Percentiles rank a stretch among this genome's conserved stretches.
Evolutionary conservation across 2,113 vertebrate genomes (phyloP).

Genomic region (Fregata magnificens): DNA sequence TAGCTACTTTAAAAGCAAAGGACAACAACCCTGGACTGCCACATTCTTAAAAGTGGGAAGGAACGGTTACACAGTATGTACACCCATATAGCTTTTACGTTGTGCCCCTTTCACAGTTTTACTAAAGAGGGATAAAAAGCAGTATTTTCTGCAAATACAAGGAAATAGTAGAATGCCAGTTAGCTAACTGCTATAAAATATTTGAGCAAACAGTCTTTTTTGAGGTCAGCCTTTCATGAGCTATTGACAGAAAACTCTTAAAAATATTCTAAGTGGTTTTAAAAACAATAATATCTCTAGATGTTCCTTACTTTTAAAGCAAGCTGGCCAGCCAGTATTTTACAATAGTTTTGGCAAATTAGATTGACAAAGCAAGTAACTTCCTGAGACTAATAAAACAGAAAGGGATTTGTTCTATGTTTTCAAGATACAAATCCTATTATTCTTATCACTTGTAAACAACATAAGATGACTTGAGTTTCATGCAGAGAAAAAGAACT

Average conservation of each 20-base stretch:
- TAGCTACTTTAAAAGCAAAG: neutral
- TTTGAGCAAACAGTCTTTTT: neutral
- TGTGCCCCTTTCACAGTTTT: neutral
- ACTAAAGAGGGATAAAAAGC: neutral
- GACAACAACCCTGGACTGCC: neutral
- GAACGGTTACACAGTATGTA: neutral
- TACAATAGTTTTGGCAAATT: neutral
- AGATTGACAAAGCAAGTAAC: neutral
- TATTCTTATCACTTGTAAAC: neutral
- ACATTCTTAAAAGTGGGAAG: neutral
- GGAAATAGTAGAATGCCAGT: neutral
- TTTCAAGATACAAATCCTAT: neutral
- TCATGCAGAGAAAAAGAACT: neutral
- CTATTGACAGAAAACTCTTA: neutral
- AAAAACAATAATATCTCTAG: neutral
- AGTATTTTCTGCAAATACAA: neutral
- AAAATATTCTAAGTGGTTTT: neutral
- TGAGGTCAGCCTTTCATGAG: neutral
- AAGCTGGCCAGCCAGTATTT: neutral
- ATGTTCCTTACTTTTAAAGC: neutral
- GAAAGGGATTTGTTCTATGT: neutral
- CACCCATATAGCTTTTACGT: accelerated
- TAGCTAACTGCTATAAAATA: neutral
- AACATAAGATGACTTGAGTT: neutral
- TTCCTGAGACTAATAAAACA: neutral